These are phyloP conservation scores for Pangasius larnaudii DNA, from an alignment of 2,797 vertebrate genomes.

Conservation along the genomic window DNA sequence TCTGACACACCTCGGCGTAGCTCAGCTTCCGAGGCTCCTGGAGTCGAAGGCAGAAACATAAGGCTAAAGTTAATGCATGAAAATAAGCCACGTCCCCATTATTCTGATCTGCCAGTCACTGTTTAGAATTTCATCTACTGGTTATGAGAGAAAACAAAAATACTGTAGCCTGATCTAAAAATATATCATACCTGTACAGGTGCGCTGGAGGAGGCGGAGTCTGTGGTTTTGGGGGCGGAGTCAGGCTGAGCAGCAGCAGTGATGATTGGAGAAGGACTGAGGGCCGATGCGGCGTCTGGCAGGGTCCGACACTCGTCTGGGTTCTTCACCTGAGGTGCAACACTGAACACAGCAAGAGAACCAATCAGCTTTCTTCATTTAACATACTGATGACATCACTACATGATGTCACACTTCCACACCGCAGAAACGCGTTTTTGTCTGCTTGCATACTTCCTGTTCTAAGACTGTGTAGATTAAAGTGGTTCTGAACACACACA, in stretches of 20 bases:
- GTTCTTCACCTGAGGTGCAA: slow-evolving; percentile 47
- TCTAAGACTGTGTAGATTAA: background rate
- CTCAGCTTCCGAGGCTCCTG: slow-evolving; percentile 95
- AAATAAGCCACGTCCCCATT: background rate
- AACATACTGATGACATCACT: background rate
- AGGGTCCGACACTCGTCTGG: slow-evolving; percentile 27
- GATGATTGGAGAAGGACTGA: slow-evolving; percentile 53
- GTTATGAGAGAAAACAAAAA: background rate
- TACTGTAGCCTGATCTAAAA: background rate
- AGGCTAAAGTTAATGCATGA: background rate
- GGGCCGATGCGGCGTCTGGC: slow-evolving; percentile 54
- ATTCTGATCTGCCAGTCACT: background rate
- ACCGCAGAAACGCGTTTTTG: background rate
- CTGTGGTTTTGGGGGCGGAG: slow-evolving; percentile 65
- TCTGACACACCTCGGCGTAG: slow-evolving; percentile 96
- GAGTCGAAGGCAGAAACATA: background rate
- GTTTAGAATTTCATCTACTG: background rate
- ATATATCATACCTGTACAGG: slow-evolving; percentile 72
- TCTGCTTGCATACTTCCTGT: background rate
- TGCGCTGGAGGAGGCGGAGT: slow-evolving; percentile 55
- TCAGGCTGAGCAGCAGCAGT: slow-evolving; percentile 61
- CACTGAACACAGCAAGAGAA: slow-evolving; percentile 54
- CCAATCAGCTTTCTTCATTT: background rate
- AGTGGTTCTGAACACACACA: background rate
- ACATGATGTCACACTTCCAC: background rate